Base-by-base conservation (phyloP, 2,797 vertebrate genomes). In the Staurois parvus region DNA sequence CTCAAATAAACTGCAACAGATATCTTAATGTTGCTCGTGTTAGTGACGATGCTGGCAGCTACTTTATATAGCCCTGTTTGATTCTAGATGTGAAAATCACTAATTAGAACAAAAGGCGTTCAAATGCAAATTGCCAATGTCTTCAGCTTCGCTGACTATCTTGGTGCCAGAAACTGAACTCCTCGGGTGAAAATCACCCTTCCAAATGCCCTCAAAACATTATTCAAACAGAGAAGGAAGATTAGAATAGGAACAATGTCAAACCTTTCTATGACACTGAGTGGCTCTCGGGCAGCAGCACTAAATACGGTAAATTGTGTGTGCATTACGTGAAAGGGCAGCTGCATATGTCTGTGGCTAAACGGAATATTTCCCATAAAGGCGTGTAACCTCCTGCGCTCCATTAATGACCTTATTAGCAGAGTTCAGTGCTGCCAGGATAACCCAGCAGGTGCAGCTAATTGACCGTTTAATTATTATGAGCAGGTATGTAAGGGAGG, bases 391-490 rank as follows among this genome's bases (percentile, higher is more conserved):
- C 84, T 79, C 69, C 69, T 79, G 56, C 40, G 70, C 45, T 74
- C 34, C 29, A 74, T 74, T 73, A 69, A 74, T 86, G 85, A 73
- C 73, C 68, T 74, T 83, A 83, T 83, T 83, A 83, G 37, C 62
- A 30, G 24, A 72, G 80, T 78, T 78, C 40, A 77, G 24, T 48
- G 24, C 67, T 79, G 67, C 68, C 73, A 86, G 37, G 79, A 81
- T 72, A 82, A 70, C 79, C 73, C 72, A 75, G 72, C 73, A 82
- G 84, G 79, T 81, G 79, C 84, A 37, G 67, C 79, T 86, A 86
- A 86, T 83, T 83, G 75, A 86, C 42, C 69, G 34, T 78, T 86
- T 86, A 85, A 83, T 78, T 83, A 78, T 68, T 45, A 34, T 62
- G 56, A 72, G 28, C 45, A 82, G 68, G 68, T 76, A 72, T 28